A percentile compares a stretch with the other conserved stretches of the same genome.
These are phyloP conservation scores for Drosophila anomalipes DNA, from an alignment of 2,888 invertebrate species.

Conservation along the genomic window DNA sequence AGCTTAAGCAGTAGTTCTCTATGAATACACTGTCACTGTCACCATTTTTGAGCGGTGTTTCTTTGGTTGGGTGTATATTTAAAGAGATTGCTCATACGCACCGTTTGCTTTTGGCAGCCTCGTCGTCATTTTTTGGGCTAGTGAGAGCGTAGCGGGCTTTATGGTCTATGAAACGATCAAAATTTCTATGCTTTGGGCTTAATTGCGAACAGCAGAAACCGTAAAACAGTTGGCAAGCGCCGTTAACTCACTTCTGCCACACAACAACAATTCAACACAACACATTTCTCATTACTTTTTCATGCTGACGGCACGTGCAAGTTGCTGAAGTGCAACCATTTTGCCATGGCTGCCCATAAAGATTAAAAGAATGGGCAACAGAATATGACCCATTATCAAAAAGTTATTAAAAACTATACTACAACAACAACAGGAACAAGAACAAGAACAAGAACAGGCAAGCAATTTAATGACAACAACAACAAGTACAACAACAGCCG, in stretches of 20 bases:
- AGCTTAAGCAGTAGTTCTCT: not conserved
- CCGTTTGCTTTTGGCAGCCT: constrained; percentile 56
- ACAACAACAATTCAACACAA: constrained; percentile 12
- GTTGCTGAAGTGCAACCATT: constrained; percentile 50
- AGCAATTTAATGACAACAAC: constrained; percentile 30
- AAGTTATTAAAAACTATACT: constrained; percentile 34
- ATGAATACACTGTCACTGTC: not conserved
- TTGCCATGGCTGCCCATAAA: constrained; percentile 32
- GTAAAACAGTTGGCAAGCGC: constrained; percentile 76
- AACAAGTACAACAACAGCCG: constrained; percentile 13
- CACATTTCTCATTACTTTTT: constrained; percentile 16
- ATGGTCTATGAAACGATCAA: constrained; percentile 76
- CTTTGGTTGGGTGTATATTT: constrained; percentile 17
- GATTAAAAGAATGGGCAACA: constrained; percentile 33
- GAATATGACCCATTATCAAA: constrained; percentile 46
- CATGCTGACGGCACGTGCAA: constrained; percentile 43
- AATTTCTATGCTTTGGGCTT: constrained; percentile 75
- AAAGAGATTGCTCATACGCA: constrained; percentile 73
- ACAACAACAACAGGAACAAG: constrained; percentile 3
- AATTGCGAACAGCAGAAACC: constrained; percentile 68
- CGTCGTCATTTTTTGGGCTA: constrained; percentile 55
- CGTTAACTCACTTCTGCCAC: constrained; percentile 57
- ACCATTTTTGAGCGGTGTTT: not conserved
- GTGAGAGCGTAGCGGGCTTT: constrained; percentile 75
- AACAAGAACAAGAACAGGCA: constrained; percentile 5